Conservation (phyloP, 2,888 invertebrate genomes). For the Ophonus ardosiacus region DNA sequence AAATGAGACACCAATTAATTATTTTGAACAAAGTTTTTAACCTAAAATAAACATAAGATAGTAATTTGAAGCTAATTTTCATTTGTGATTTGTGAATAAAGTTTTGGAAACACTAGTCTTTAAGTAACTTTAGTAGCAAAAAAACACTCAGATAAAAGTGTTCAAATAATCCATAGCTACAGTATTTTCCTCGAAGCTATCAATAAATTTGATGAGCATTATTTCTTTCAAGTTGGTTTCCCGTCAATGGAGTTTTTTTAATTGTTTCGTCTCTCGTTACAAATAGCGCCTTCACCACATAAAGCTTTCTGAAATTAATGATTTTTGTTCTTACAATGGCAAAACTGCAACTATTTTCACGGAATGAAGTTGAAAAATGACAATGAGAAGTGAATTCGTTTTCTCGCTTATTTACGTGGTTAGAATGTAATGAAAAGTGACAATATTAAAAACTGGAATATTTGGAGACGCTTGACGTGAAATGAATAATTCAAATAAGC, state of each 20-base stretch:
- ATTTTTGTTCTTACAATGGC: background rate
- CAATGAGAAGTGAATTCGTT: background rate
- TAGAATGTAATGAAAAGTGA: constrained; percentile 16
- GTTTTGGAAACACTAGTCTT: background rate
- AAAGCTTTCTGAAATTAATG: constrained; percentile 27
- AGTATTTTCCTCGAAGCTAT: background rate
- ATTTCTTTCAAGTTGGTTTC: background rate
- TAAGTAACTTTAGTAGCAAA: background rate
- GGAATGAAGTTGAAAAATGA: background rate
- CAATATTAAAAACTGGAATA: constrained; percentile 28
- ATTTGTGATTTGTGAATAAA: background rate
- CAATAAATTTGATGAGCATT: background rate
- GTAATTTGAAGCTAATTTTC: too few relatives aligned
- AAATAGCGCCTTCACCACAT: background rate
- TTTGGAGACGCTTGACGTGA: background rate
- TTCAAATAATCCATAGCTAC: background rate
- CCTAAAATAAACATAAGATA: too few relatives aligned
- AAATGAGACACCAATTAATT: too few relatives aligned
- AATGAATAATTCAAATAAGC: constrained; percentile 32
- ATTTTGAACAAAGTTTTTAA: too few relatives aligned
- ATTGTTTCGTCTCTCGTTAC: constrained; percentile 40
- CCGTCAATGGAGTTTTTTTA: background rate
- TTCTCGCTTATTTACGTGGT: constrained; percentile 1
- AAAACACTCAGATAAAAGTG: background rate
- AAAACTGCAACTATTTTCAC: background rate